Percentiles rank a stretch among this genome's conserved stretches.
These are phyloP conservation scores for Sericinus montela DNA, from an alignment of 2,888 invertebrate genomes.

Conservation along the genomic window DNA sequence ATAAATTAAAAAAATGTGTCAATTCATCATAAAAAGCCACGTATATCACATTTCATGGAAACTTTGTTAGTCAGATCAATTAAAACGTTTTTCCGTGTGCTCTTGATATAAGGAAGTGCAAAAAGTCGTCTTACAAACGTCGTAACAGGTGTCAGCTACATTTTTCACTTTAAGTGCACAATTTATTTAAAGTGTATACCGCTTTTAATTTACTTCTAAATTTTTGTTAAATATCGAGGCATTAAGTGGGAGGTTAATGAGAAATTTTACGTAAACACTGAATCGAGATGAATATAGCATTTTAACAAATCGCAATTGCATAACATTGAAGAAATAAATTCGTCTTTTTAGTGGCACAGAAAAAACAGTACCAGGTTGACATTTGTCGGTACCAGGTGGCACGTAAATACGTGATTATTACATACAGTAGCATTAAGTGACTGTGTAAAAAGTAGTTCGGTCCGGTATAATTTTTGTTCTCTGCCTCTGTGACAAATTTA, in stretches of 20 bases:
- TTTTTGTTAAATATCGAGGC: slow-evolving; percentile 9
- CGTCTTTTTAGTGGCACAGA: slow-evolving; percentile 35
- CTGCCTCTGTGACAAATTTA: slow-evolving; percentile 26
- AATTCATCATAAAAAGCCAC: slow-evolving; percentile 4
- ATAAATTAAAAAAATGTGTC: slow-evolving; percentile 6
- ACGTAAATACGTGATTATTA: slow-evolving; percentile 39
- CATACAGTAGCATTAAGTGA: slow-evolving; percentile 38
- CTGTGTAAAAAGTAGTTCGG: slow-evolving; percentile 28
- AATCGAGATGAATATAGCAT: slow-evolving; percentile 10
- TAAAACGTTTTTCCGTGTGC: slow-evolving; percentile 41
- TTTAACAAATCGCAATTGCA: slow-evolving; percentile 14
- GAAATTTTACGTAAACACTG: slow-evolving; percentile 12
- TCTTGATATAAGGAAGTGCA: slow-evolving; percentile 48
- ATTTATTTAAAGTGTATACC: slow-evolving; percentile 4
- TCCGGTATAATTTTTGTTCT: slow-evolving; percentile 32
- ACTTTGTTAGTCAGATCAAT: slow-evolving; percentile 42
- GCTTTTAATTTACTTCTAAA: slow-evolving; percentile 6
- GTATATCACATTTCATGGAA: slow-evolving; percentile 41
- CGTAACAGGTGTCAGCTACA: slow-evolving; percentile 12
- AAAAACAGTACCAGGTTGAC: slow-evolving; percentile 22
- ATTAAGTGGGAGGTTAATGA: slow-evolving; percentile 1
- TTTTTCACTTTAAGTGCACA: slow-evolving; percentile 9
- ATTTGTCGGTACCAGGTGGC: slow-evolving; percentile 33
- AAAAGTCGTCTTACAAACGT: slow-evolving; percentile 10
- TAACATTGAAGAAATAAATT: slow-evolving; percentile 15